These are phyloP conservation scores for Phenganax stokvisi DNA, from an alignment of 92 coral and sea anemone genomes.

Conservation along the genomic window DNA sequence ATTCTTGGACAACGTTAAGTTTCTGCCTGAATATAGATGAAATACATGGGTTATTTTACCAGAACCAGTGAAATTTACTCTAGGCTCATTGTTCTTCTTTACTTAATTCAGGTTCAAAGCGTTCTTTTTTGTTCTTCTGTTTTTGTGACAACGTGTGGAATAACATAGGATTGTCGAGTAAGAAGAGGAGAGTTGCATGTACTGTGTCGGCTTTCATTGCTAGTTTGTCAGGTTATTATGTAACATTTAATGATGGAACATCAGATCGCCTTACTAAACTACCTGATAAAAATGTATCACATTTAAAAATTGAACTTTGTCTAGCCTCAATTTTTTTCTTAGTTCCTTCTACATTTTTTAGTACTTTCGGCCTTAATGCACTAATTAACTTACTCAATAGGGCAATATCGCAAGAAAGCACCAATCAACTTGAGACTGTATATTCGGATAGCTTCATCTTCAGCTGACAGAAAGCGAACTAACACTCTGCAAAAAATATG, in stretches of 20 bases:
- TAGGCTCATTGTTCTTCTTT: too few relatives aligned
- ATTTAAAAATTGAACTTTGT: neutral
- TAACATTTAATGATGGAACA: neutral
- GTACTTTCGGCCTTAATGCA: neutral
- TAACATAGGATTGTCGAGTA: too few relatives aligned
- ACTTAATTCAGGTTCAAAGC: too few relatives aligned
- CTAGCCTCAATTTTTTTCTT: too few relatives aligned
- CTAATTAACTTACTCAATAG: conserved; percentile 56
- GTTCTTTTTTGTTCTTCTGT: too few relatives aligned
- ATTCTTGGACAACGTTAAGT: conserved; percentile 66
- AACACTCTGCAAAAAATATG: conserved; percentile 51
- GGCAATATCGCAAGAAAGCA: conserved; percentile 79
- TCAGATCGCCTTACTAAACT: neutral
- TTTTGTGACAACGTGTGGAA: too few relatives aligned
- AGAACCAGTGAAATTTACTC: too few relatives aligned
- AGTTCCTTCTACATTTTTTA: too few relatives aligned
- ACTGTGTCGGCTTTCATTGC: too few relatives aligned
- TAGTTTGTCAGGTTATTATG: neutral
- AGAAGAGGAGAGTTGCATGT: too few relatives aligned
- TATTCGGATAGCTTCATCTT: conserved; percentile 80
- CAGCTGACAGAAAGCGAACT: conserved; percentile 76
- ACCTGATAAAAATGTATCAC: neutral
- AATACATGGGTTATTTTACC: too few relatives aligned
- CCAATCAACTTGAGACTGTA: conserved; percentile 85
- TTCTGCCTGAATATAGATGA: conserved; percentile 55